Evolutionary conservation across 2,113 vertebrate genomes (phyloP).

Genomic region (Sminthopsis crassicaudata): DNA sequence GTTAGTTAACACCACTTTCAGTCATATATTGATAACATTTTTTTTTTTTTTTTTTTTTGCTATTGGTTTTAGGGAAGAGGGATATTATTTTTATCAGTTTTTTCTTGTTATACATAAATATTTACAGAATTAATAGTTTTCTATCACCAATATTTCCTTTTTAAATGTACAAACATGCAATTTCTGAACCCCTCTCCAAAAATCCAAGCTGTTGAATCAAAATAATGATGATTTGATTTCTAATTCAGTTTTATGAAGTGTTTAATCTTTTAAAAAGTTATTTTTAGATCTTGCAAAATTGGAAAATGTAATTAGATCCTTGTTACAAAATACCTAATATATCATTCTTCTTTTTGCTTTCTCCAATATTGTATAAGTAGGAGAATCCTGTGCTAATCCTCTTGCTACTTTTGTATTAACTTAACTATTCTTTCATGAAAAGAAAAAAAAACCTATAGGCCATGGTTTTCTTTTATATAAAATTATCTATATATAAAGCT

Average conservation of each 20-base stretch:
- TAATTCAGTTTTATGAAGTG: conserved; percentile 20
- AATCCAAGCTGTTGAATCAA: conserved; percentile 36
- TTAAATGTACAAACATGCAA: not conserved
- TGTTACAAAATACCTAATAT: not conserved
- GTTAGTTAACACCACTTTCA: not conserved
- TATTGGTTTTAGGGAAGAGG: not conserved
- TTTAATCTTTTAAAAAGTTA: conserved; percentile 31
- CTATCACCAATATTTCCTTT: conserved; percentile 4
- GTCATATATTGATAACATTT: not conserved
- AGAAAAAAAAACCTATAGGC: not conserved
- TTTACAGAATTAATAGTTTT: conserved; percentile 34
- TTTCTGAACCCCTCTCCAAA: conserved; percentile 39
- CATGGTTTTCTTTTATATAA: not conserved
- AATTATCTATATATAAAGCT: not conserved
- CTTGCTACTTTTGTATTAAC: not conserved
- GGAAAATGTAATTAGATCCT: not conserved
- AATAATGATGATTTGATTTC: conserved; percentile 25
- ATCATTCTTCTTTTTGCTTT: not conserved
- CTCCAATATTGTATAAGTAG: not conserved
- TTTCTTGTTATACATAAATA: conserved; percentile 35
- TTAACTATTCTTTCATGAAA: conserved; percentile 23
- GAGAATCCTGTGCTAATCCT: not conserved
- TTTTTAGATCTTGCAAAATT: not conserved
- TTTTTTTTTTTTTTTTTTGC: not conserved
- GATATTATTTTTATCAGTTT: not conserved